Evolutionary conservation across 1,140 invertebrate species (phyloP).

Genomic region (Conus betulinus): DNA sequence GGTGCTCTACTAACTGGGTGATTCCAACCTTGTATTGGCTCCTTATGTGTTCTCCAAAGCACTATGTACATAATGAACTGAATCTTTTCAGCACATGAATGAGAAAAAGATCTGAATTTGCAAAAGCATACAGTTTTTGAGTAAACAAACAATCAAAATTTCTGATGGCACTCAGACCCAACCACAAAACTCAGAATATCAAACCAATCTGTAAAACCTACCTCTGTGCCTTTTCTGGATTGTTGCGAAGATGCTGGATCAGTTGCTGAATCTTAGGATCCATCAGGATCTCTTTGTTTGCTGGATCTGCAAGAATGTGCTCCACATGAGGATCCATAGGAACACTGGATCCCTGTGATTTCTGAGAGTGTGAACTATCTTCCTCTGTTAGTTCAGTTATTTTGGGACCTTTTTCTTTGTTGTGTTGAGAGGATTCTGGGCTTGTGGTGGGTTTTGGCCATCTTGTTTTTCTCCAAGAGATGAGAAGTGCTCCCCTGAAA

Average conservation of each 20-base stretch:
- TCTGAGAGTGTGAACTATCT: not conserved
- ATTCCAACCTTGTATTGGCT: too few species aligned
- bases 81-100: too few species aligned
- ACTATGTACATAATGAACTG: too few species aligned
- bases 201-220: conserved; percentile 28
- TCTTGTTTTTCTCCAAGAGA: conserved; percentile 34
- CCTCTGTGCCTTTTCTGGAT: conserved; percentile 66
- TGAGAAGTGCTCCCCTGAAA: conserved; percentile 53
- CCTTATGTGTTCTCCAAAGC: too few species aligned
- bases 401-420: not conserved
- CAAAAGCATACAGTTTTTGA: too few species aligned
- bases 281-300: conserved; percentile 57
- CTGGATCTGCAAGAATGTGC: conserved; percentile 38
- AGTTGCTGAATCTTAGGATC: conserved; percentile 63
- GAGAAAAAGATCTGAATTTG: too few species aligned
- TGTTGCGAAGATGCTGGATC: conserved; percentile 53
- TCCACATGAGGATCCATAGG: conserved; percentile 28
- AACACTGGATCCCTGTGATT: not conserved
- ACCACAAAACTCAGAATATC: not conserved
- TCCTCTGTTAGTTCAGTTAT: conserved; percentile 23
- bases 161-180: too few species aligned
- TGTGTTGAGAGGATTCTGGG: not conserved
- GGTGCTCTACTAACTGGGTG: too few species aligned
- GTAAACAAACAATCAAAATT: too few species aligned
- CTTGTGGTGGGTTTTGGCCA: not conserved